Percentiles rank a stretch among this genome's conserved stretches.
These are phyloP conservation scores for Siniperca chuatsi DNA, from an alignment of 2,113 vertebrate genomes.

Conservation along the genomic window DNA sequence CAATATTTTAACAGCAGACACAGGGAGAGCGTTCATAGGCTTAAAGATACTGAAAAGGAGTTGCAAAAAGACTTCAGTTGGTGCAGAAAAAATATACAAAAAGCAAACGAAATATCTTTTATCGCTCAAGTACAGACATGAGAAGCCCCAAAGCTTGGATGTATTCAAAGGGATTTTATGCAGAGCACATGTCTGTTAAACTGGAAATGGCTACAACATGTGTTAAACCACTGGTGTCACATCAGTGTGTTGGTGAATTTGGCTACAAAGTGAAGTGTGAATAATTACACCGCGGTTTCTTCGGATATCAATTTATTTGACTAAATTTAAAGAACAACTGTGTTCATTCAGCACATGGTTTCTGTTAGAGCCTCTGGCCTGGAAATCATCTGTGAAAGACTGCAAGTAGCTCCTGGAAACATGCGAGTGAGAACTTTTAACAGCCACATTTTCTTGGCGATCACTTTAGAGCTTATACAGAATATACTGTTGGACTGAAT, in stretches of 20 bases:
- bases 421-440: background rate
- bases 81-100: background rate
- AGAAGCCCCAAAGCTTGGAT: background rate
- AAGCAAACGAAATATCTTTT: background rate
- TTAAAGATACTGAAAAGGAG: background rate
- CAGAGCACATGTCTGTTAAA: background rate
- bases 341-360: conserved; percentile 16
- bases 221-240: background rate
- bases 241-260: background rate
- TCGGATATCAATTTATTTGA: background rate
- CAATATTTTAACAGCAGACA: conserved; percentile 34
- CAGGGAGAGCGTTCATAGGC: background rate
- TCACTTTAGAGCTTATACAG: background rate
- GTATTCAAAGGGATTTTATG: background rate
- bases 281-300: background rate
- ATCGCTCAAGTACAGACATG: background rate
- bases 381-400: conserved; percentile 9
- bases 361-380: conserved; percentile 10
- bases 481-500: background rate
- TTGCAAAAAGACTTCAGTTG: background rate
- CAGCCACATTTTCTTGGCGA: background rate
- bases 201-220: conserved; percentile 15
- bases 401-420: conserved; percentile 8
- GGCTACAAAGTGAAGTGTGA: accelerated
- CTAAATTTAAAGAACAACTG: background rate